A percentile compares a stretch with the other conserved stretches of the same genome.
These are phyloP conservation scores for Apis dorsata DNA, from an alignment of 1,140 invertebrate genomes.

Conservation along the genomic window DNA sequence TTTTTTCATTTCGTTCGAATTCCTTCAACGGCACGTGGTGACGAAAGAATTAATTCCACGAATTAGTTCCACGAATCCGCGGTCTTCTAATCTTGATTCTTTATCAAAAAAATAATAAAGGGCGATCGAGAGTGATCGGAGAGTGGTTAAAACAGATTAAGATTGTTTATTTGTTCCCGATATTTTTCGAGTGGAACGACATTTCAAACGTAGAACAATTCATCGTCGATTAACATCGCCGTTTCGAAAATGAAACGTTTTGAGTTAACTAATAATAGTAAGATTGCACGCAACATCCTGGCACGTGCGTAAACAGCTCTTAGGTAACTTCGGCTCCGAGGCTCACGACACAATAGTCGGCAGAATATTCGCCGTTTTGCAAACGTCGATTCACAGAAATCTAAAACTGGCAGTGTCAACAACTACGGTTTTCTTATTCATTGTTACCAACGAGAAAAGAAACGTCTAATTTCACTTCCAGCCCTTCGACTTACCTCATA, in stretches of 20 bases:
- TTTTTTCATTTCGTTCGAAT: not conserved
- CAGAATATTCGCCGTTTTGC: conserved; percentile 69
- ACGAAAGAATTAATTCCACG: not conserved
- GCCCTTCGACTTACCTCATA: not conserved
- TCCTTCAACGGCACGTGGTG: not conserved
- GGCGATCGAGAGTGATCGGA: not conserved
- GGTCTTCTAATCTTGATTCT: not conserved
- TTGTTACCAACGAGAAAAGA: not conserved
- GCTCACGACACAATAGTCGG: conserved; percentile 49
- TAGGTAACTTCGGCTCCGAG: conserved; percentile 63
- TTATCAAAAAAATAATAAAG: conserved; percentile 7
- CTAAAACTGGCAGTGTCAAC: conserved; percentile 13
- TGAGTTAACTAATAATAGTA: conserved; percentile 73
- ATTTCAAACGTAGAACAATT: not conserved
- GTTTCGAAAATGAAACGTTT: conserved; percentile 31
- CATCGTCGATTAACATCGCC: not conserved
- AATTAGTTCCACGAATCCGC: not conserved
- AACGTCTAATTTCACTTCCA: not conserved
- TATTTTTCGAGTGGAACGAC: not conserved
- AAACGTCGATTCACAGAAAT: conserved; percentile 34
- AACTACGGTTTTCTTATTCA: not conserved
- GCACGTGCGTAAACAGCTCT: conserved; percentile 77
- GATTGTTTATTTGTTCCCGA: not conserved
- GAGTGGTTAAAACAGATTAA: not conserved
- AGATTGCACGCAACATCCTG: conserved; percentile 77